Base-by-base conservation (phyloP, 1,140 invertebrate genomes). In the Anoplolepis gracilipes region DNA sequence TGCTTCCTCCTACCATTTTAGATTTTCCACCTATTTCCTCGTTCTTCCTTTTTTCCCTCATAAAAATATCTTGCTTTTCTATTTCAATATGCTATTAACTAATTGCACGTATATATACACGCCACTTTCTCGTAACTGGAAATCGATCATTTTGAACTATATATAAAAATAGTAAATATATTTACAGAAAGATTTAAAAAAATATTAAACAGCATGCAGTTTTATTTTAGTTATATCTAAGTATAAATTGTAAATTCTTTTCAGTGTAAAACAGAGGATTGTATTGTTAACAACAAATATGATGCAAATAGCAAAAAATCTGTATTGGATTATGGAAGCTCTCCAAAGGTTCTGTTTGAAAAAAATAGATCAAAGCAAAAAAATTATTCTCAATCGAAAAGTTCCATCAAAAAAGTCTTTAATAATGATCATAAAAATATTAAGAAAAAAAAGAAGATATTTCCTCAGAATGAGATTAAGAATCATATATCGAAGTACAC, bases 221-320 rank as follows among this genome's bases (percentile, higher is more conserved):
- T 62, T 76, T 0, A 76, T 42, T 13, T 0, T n/a, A 65, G 33
- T 65, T 65, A 13, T 8, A 6, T 33, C 1, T 33, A 67, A 78
- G 22, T 19, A n/a, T 25, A 22, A 49, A 46, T 36, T 11, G 10
- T 78, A 33, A n/a, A 30, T 67, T 67, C 33, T 28, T 78, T 78
- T 67, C 8, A 78, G 61, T 11, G 65, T 19, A 67, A 65, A 33
- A 53, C n/a, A 49, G 22, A 78, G 13, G 25, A 57, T 78, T 25
- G 16, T 11, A 33, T 36, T n/a, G 33, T 22, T 22, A 49, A 64
- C 7, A 36, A 49, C 2, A 33, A 77, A 67, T 16, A 33, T 69
- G 13, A 53, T 55, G 10, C 11, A 59, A 28, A 39, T 25, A 78
- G n/a, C 6, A 72, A 39, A 39, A 16, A 30, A 55, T 13, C 33